Conservation (phyloP, 2,888 invertebrate species). For the Cryptocephalus primarius region DNA sequence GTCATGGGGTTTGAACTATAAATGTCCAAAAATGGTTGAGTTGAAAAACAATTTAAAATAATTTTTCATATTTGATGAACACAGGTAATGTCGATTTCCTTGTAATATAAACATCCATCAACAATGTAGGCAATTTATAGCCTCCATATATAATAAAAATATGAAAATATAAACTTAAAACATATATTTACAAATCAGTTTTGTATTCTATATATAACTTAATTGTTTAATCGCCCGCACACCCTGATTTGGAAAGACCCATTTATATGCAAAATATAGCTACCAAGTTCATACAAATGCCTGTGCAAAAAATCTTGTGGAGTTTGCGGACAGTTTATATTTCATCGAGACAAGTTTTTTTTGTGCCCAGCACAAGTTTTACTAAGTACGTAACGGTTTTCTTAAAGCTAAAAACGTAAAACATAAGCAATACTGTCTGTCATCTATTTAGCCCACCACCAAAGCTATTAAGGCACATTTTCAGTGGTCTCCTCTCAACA, state of each 20-base stretch:
- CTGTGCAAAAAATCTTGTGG: background rate
- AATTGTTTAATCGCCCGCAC: constrained; percentile 6
- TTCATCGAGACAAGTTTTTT: constrained; percentile 13
- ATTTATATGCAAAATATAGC: background rate
- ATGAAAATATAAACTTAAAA: constrained; percentile 30
- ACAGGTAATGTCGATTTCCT: too few species aligned
- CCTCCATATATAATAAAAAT: constrained; percentile 21
- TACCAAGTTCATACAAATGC: background rate
- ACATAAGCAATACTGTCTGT: constrained; percentile 34
- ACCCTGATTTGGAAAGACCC: background rate
- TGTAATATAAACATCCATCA: background rate
- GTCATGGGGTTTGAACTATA: too few species aligned
- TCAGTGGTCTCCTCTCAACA: constrained; percentile 84
- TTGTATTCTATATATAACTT: constrained; percentile 3
- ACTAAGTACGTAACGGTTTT: constrained; percentile 33
- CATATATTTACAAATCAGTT: constrained; percentile 23
- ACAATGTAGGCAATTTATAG: constrained; percentile 5
- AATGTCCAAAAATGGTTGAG: background rate
- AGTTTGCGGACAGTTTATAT: constrained; percentile 1
- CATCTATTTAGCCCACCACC: constrained; percentile 30
- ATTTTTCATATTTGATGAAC: background rate
- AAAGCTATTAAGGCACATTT: constrained; percentile 33
- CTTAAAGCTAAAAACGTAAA: constrained; percentile 30
- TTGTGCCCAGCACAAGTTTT: constrained; percentile 15
- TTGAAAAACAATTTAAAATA: background rate